A percentile compares a stretch with the other conserved stretches of the same genome.
Evolutionary conservation across 2,888 invertebrate species (phyloP).

Genomic region (Plebejus argus): DNA sequence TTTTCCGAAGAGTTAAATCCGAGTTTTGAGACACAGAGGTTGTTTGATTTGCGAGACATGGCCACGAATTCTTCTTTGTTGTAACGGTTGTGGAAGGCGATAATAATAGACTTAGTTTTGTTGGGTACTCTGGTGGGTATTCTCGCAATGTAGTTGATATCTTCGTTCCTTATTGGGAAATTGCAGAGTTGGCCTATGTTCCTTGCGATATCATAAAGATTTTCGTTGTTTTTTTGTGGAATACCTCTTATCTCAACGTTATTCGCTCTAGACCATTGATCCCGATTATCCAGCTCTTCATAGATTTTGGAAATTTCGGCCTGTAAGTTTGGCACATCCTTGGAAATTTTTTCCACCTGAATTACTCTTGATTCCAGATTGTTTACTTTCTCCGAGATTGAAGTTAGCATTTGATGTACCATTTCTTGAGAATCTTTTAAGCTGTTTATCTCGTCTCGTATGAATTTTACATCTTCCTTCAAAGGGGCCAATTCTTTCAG

Average conservation of each 20-base stretch:
- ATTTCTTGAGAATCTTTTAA: slow-evolving; percentile 37
- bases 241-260: slow-evolving; percentile 34
- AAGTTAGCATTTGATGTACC: slow-evolving; percentile 33
- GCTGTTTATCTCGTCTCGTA: slow-evolving; percentile 36
- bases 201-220: slow-evolving; percentile 36
- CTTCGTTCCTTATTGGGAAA: slow-evolving; percentile 35
- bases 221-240: slow-evolving; percentile 38
- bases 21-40: slow-evolving; percentile 26
- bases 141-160: slow-evolving; percentile 41
- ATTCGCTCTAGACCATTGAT: slow-evolving; percentile 40
- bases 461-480: slow-evolving; percentile 39
- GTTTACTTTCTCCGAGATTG: slow-evolving; percentile 32
- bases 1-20: slow-evolving; percentile 34
- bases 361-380: slow-evolving; percentile 33
- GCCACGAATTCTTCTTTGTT: slow-evolving; percentile 25
- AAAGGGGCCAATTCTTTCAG: slow-evolving; percentile 38
- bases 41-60: slow-evolving; percentile 7
- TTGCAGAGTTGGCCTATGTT: slow-evolving; percentile 32
- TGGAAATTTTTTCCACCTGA: slow-evolving; percentile 30
- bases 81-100: slow-evolving; percentile 34
- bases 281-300: slow-evolving; percentile 35
- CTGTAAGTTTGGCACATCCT: slow-evolving; percentile 35
- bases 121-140: slow-evolving; percentile 38
- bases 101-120: slow-evolving; percentile 37
- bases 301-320: slow-evolving; percentile 33